Conservation (phyloP, 2,797 vertebrate species). For the Pteronotus mesoamericanus region DNA sequence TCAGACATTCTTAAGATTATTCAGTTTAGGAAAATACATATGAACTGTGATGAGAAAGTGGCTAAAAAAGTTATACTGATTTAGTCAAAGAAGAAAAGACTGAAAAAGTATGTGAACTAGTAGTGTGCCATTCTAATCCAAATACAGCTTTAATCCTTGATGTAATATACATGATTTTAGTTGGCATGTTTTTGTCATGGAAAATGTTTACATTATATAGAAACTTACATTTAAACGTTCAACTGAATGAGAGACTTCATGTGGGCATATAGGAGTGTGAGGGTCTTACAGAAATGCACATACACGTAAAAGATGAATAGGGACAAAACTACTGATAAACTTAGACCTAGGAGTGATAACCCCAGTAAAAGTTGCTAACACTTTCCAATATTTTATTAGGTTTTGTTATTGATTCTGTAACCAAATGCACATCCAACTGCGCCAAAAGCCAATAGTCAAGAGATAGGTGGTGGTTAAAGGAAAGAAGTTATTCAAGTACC, state of each 20-base stretch:
- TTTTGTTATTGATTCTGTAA: background rate
- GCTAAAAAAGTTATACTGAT: background rate
- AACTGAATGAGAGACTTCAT: background rate
- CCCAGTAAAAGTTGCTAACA: background rate
- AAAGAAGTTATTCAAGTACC: background rate
- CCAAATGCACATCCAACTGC: background rate
- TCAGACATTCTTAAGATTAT: background rate
- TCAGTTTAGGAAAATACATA: background rate
- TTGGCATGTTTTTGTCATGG: background rate
- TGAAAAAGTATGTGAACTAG: background rate
- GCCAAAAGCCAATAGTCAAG: background rate
- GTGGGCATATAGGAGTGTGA: fast-evolving
- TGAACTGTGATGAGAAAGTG: background rate
- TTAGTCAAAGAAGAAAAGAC: background rate
- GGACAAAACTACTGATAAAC: background rate
- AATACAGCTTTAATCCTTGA: background rate
- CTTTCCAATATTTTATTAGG: background rate
- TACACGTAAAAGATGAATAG: background rate
- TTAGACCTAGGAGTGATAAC: background rate
- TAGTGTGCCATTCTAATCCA: background rate
- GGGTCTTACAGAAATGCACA: background rate
- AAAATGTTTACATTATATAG: background rate
- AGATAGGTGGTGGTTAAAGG: background rate
- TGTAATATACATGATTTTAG: background rate
- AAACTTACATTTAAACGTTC: background rate